These are phyloP conservation scores for Montifringilla adamsi DNA, from an alignment of 2,113 vertebrate genomes.

Conservation along the genomic window DNA sequence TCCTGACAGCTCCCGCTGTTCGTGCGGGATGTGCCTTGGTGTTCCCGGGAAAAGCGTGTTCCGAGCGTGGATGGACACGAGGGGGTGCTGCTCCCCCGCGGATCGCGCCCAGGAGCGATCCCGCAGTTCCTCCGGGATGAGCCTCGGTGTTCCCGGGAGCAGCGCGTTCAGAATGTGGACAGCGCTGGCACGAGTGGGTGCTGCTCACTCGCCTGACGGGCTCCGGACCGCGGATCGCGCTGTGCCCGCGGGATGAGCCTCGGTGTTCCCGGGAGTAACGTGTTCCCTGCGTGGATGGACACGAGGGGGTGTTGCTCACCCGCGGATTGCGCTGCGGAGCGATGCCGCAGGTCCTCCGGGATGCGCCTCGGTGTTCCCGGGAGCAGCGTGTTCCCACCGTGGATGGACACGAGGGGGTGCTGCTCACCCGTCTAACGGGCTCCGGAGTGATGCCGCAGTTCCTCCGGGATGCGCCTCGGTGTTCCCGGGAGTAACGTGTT, in stretches of 20 bases:
- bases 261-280: neutral
- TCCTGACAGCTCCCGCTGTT: no score
- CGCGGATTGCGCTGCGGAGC: neutral
- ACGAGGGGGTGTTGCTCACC: neutral
- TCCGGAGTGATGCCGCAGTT: accelerated
- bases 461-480: neutral
- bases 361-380: neutral
- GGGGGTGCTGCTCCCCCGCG: neutral
- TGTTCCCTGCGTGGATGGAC: neutral
- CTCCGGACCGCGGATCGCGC: no score
- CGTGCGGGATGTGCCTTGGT: no score
- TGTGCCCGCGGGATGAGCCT: accelerated
- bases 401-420: neutral
- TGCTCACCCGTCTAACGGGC: neutral
- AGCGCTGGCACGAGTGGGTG: no score
- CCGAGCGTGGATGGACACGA: neutral
- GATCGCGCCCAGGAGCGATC: no score
- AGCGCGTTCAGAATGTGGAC: no score
- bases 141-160: no score
- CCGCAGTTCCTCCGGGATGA: no score
- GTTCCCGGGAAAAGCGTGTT: no score
- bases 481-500: neutral
- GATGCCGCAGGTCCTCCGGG: accelerated
- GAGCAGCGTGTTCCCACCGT: no score
- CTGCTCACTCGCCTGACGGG: no score